Evolutionary conservation across 2,888 invertebrate species (phyloP).

Genomic region (Campopleginae sp.): DNA sequence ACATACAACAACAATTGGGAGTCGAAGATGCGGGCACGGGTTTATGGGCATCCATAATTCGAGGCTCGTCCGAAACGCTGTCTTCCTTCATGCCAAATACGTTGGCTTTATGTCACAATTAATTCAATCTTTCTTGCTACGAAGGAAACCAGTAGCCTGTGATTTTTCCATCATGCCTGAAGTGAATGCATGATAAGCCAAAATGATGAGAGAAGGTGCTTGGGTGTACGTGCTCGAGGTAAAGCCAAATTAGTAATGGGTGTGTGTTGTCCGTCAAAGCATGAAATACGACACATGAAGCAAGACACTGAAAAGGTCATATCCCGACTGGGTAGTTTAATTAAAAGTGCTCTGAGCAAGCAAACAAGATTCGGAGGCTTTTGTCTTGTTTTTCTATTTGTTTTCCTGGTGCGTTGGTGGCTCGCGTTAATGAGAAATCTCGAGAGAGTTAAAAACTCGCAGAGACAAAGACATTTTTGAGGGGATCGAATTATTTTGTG

Average conservation of each 20-base stretch:
- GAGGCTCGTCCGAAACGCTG: constrained; percentile 21
- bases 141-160: neutral
- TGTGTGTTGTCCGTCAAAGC: constrained; percentile 44
- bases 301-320: constrained; percentile 45
- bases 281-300: constrained; percentile 47
- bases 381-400: neutral
- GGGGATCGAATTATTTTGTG: neutral
- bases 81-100: constrained; percentile 38
- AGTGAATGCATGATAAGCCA: constrained; percentile 38
- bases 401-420: neutral
- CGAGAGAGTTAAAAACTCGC: constrained; percentile 12
- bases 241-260: constrained; percentile 48
- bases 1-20: constrained; percentile 5
- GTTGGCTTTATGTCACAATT: constrained; percentile 47
- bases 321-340: constrained; percentile 71
- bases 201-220: constrained; percentile 41
- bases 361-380: neutral
- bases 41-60: constrained; percentile 40
- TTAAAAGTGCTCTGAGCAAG: constrained; percentile 73
- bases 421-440: constrained; percentile 48
- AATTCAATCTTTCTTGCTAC: constrained; percentile 37
- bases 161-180: neutral
- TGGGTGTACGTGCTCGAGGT: constrained; percentile 3
- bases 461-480: neutral
- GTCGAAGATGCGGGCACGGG: constrained; percentile 7